Conservation (phyloP, 53 echinoderm and acorn worm genomes). For the Henricia sp. region DNA sequence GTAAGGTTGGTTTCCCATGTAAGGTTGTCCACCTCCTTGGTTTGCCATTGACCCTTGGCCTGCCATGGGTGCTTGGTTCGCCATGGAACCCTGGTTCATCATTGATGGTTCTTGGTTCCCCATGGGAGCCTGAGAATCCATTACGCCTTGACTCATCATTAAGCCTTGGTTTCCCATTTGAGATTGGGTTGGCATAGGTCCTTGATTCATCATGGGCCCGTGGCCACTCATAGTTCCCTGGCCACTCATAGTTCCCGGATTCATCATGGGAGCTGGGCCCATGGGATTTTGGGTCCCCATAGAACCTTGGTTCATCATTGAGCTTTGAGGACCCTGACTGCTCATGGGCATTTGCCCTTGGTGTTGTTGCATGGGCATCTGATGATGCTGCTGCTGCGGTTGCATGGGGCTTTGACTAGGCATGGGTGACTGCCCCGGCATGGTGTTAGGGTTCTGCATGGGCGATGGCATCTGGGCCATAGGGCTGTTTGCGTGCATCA, state of each 20-base stretch:
- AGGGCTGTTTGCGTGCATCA: constrained; percentile 74
- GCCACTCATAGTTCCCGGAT: constrained; percentile 40
- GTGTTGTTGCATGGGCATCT: constrained; percentile 59
- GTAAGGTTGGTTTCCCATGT: constrained; percentile 79
- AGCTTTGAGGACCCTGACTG: constrained; percentile 66
- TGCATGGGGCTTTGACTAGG: constrained; percentile 89
- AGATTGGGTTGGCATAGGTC: constrained; percentile 56
- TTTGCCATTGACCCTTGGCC: constrained; percentile 38
- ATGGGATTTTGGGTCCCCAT: constrained; percentile 67
- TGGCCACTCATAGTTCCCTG: constrained; percentile 49
- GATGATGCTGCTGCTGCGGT: constrained; percentile 57
- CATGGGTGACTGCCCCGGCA: constrained; percentile 66
- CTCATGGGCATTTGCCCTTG: constrained; percentile 74
- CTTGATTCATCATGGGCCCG: constrained; percentile 36
- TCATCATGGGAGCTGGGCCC: constrained; percentile 64
- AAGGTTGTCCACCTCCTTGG: constrained; percentile 66
- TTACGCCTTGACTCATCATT: constrained; percentile 49
- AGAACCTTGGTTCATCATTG: constrained; percentile 69
- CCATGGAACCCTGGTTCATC: constrained; percentile 41
- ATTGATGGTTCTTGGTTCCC: constrained; percentile 1
- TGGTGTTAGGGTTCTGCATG: constrained; percentile 89
- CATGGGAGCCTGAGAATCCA: constrained; percentile 43
- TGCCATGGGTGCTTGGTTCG: constrained; percentile 50
- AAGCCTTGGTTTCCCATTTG: constrained; percentile 47
- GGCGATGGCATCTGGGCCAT: constrained; percentile 69